Evolutionary conservation across 2,797 vertebrate genomes (phyloP).

Genomic region (Eulemur coronatus): DNA sequence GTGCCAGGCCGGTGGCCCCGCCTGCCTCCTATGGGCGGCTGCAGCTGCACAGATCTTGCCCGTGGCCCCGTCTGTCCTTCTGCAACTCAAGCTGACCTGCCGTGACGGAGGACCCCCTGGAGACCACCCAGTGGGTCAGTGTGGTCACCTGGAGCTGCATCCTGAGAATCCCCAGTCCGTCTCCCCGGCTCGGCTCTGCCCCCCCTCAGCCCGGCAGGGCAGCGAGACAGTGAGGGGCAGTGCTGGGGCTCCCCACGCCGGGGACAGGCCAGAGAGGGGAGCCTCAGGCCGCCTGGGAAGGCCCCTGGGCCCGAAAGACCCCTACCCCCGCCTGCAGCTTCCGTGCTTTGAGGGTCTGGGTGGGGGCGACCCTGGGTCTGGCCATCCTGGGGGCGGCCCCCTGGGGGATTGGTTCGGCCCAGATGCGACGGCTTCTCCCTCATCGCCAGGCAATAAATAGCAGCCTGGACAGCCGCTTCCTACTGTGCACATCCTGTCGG

Average conservation of each 20-base stretch:
- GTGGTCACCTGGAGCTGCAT: accelerated
- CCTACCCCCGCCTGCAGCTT: accelerated
- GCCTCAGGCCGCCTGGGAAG: not conserved
- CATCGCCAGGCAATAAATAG: not conserved
- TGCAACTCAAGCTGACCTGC: not conserved
- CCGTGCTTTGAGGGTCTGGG: not conserved
- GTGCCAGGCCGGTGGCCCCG: not conserved
- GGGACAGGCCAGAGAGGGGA: not conserved
- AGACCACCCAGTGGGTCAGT: accelerated
- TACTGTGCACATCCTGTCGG: slow-evolving; percentile 20
- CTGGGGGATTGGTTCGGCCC: not conserved
- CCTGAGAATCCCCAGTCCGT: accelerated
- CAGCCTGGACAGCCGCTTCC: not conserved
- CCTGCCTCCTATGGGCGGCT: too few relatives aligned
- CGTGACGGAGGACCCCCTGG: accelerated
- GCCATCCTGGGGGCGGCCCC: not conserved
- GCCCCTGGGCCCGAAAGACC: not conserved
- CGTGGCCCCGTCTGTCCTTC: accelerated
- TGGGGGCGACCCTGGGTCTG: accelerated
- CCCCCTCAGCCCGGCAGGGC: not conserved
- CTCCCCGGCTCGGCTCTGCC: accelerated
- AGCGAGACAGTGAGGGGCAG: accelerated
- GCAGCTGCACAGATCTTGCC: not conserved
- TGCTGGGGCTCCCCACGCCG: accelerated
- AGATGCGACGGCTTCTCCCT: not conserved